phyloP scores from a whole-genome alignment of 1,140 invertebrate genomes.

The Mercenaria mercenaria region DNA sequence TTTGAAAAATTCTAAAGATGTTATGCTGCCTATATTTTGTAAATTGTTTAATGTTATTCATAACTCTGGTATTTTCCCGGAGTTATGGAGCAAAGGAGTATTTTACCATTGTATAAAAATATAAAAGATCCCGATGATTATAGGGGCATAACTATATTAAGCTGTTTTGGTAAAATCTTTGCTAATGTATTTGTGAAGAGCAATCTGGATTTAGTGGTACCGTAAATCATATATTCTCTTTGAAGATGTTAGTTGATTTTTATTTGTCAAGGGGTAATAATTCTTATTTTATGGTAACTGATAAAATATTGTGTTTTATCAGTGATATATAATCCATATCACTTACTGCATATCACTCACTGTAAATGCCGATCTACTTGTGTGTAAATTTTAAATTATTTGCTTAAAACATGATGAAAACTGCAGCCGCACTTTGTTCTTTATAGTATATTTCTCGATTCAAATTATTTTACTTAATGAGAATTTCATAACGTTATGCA shows the following conservation, averaged over 20 bases:
- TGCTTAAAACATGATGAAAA: neutral
- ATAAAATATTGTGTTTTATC: no score
- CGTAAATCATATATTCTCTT: neutral
- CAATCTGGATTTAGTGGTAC: conserved; percentile 19
- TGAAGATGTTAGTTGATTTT: no score
- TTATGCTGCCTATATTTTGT: neutral
- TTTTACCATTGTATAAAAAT: neutral
- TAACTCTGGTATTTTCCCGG: neutral
- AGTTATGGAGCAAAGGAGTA: neutral
- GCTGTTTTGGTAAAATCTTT: conserved; percentile 19
- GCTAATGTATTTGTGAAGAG: neutral
- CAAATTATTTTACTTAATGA: no score
- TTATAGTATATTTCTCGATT: no score
- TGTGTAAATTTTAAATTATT: no score
- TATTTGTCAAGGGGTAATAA: neutral
- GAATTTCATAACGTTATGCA: no score
- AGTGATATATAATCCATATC: no score
- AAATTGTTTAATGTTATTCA: neutral
- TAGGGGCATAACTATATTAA: no score
- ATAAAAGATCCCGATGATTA: neutral
- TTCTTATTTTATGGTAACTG: neutral
- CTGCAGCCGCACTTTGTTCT: no score
- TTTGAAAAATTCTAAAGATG: neutral
- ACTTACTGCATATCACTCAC: no score
- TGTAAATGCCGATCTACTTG: no score